Evolutionary conservation across 2,888 invertebrate species (phyloP).

Genomic region (Pilophorus perplexus): DNA sequence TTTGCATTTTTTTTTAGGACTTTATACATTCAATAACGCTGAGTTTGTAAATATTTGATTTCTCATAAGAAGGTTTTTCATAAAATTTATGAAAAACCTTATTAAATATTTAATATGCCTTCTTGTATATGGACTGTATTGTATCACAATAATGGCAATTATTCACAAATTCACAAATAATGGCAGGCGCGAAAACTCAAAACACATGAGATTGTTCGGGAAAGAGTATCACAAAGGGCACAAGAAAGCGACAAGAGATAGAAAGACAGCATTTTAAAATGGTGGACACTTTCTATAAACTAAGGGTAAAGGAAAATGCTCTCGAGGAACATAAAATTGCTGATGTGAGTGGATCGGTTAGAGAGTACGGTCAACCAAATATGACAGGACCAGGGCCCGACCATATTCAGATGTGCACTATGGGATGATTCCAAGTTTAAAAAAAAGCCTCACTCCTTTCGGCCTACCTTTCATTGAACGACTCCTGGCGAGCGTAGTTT

Average conservation of each 20-base stretch:
- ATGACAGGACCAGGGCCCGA: too few species aligned
- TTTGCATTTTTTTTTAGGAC: too few species aligned
- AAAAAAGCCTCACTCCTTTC: not conserved
- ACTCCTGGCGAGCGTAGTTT: constrained; percentile 91
- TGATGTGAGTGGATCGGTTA: not conserved
- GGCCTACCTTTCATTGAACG: constrained; percentile 92
- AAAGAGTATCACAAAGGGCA: constrained; percentile 68
- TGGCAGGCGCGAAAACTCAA: constrained; percentile 30
- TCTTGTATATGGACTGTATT: too few species aligned
- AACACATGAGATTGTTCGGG: constrained; percentile 43
- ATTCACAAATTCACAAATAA: too few species aligned
- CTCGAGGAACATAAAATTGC: not conserved
- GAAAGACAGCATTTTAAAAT: constrained; percentile 26
- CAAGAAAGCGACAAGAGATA: constrained; percentile 66
- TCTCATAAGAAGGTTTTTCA: too few species aligned
- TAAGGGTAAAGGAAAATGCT: constrained; percentile 11
- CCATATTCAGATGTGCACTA: not conserved
- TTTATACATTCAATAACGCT: too few species aligned
- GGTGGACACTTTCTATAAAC: constrained; percentile 8
- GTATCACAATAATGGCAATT: too few species aligned
- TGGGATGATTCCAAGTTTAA: not conserved
- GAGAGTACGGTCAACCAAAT: too few species aligned
- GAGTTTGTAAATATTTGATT: too few species aligned
- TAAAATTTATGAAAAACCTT: too few species aligned
- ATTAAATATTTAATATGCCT: too few species aligned